A percentile compares a stretch with the other conserved stretches of the same genome.
Evolutionary conservation across 2,888 invertebrate genomes (phyloP).

Genomic region (Lepidochitona cinerea): DNA sequence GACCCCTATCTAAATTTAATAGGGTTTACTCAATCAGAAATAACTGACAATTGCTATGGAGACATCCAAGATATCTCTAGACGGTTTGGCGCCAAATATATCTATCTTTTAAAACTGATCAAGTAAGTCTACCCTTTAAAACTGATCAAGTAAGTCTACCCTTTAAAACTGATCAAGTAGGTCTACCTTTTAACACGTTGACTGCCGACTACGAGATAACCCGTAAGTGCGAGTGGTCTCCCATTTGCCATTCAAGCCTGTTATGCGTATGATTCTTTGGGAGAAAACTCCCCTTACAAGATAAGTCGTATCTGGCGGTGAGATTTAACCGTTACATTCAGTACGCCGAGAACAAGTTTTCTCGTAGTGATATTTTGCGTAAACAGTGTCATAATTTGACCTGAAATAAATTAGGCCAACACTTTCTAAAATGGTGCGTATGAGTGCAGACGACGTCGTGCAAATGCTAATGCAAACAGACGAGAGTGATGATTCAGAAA

Average conservation of each 20-base stretch:
- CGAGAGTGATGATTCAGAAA: neutral
- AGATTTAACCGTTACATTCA: neutral
- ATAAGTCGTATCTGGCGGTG: slow-evolving; percentile 5
- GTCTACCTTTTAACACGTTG: slow-evolving; percentile 3
- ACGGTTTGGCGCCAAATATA: too few species aligned
- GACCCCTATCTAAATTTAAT: too few species aligned
- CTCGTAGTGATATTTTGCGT: neutral
- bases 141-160: too few species aligned
- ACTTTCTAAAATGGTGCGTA: neutral
- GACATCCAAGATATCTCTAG: too few species aligned
- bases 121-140: too few species aligned
- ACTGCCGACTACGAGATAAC: neutral
- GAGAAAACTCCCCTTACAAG: neutral
- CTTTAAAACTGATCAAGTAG: too few species aligned
- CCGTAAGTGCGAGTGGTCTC: neutral
- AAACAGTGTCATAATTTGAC: neutral
- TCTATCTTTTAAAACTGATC: too few species aligned
- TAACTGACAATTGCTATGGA: too few species aligned
- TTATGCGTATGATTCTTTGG: neutral
- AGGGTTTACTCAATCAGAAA: too few species aligned
- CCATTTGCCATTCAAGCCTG: neutral
- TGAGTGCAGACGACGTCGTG: neutral
- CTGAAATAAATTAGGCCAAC: neutral
- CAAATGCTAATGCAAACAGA: neutral
- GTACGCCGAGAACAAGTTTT: neutral